phyloP scores from a whole-genome alignment of 2,113 vertebrate species.

The Caranx melampygus region DNA sequence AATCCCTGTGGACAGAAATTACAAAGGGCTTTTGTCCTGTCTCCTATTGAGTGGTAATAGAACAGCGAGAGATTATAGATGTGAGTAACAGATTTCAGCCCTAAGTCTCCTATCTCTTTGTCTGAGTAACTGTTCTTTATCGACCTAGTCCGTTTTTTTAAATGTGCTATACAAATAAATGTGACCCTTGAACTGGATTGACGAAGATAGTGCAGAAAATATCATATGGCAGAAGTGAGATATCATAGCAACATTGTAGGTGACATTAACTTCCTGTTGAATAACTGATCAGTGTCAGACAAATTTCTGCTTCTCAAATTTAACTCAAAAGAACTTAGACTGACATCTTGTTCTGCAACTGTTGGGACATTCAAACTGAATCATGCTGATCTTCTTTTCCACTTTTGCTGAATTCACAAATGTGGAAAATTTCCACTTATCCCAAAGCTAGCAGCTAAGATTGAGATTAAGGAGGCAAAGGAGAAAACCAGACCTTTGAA shows the following conservation, averaged over 20 bases:
- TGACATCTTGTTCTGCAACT: not conserved
- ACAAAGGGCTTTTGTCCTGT: slow-evolving; percentile 58
- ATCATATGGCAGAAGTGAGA: slow-evolving; percentile 39
- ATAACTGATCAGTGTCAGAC: not conserved
- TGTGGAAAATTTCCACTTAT: not conserved
- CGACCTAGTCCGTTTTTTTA: not conserved
- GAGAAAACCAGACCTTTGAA: not conserved
- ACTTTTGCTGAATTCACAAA: not conserved
- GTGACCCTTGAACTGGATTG: too few species aligned
- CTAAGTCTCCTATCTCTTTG: slow-evolving; percentile 50
- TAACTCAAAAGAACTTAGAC: not conserved
- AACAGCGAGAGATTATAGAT: slow-evolving; percentile 65
- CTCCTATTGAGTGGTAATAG: slow-evolving; percentile 43
- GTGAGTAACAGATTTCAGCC: slow-evolving; percentile 52
- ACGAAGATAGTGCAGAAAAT: slow-evolving; percentile 37
- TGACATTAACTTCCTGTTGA: slow-evolving; percentile 8
- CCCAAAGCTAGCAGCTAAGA: not conserved
- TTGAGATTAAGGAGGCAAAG: not conserved
- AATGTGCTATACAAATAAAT: too few species aligned
- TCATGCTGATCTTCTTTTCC: not conserved
- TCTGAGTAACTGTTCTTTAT: slow-evolving; percentile 49
- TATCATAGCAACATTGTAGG: slow-evolving; percentile 20
- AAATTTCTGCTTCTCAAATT: slow-evolving; percentile 5
- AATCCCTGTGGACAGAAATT: slow-evolving; percentile 43
- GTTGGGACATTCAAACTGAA: not conserved